phyloP scores from a whole-genome alignment of 2,888 invertebrate species.

The Hoplodrina blanda region DNA sequence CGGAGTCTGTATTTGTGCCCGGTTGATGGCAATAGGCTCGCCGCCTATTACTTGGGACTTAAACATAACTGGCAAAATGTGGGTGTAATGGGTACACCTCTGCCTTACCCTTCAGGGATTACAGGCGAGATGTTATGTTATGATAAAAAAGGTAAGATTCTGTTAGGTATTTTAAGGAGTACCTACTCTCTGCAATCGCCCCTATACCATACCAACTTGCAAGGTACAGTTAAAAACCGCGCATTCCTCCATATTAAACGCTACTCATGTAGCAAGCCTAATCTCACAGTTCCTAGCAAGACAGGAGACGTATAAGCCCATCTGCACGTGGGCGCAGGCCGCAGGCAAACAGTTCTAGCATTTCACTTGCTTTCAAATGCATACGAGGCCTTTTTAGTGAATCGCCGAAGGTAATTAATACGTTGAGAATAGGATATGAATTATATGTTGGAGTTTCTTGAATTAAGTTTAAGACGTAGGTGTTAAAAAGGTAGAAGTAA shows the following conservation, averaged over 20 bases:
- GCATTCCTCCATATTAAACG: background rate
- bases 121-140: too few relatives aligned
- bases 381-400: slow-evolving; percentile 70
- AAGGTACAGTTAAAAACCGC: too few relatives aligned
- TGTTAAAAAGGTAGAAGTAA: slow-evolving; percentile 2
- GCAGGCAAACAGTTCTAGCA: slow-evolving; percentile 70
- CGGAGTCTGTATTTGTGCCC: too few relatives aligned
- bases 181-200: too few relatives aligned
- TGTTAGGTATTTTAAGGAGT: too few relatives aligned
- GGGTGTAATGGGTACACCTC: too few relatives aligned
- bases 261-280: slow-evolving; percentile 61
- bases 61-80: too few relatives aligned
- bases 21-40: too few relatives aligned
- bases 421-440: slow-evolving; percentile 48
- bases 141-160: too few relatives aligned
- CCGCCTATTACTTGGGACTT: too few relatives aligned
- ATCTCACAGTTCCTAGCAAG: slow-evolving; percentile 65
- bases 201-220: too few relatives aligned
- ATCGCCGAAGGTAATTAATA: slow-evolving; percentile 75
- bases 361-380: slow-evolving; percentile 68
- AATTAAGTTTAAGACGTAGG: slow-evolving; percentile 6
- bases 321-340: slow-evolving; percentile 83
- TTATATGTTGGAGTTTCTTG: slow-evolving; percentile 17
- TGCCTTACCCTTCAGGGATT: too few relatives aligned
- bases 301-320: slow-evolving; percentile 86